Conservation (phyloP, 2,888 invertebrate genomes). For the Sphaerolaimus hirsutus region DNA sequence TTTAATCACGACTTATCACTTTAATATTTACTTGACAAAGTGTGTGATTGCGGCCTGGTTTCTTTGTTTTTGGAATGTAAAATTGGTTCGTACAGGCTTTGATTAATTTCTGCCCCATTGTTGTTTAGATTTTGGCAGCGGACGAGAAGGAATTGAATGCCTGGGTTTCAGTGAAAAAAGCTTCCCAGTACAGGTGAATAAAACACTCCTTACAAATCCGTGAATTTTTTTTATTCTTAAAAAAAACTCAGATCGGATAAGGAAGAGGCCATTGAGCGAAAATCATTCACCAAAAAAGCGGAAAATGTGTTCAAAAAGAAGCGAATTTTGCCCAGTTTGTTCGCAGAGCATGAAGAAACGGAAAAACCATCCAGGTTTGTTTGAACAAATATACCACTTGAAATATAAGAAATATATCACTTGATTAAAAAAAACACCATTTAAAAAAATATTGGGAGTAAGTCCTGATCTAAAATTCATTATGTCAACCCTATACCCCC, state of each 20-base stretch:
- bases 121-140: constrained; percentile 53
- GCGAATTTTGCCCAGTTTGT: constrained; percentile 53
- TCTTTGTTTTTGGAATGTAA: too few species aligned
- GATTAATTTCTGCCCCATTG: constrained; percentile 3
- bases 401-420: too few species aligned
- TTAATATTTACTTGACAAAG: too few species aligned
- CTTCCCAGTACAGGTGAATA: constrained; percentile 46
- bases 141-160: constrained; percentile 76
- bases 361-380: background rate
- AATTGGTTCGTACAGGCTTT: background rate
- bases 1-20: too few species aligned
- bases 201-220: too few species aligned
- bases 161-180: constrained; percentile 76
- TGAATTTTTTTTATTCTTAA: too few species aligned
- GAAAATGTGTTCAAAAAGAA: constrained; percentile 47
- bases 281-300: constrained; percentile 48
- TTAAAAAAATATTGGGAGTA: too few species aligned
- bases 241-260: constrained; percentile 41
- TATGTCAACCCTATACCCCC: too few species aligned
- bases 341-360: background rate
- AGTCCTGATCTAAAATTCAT: too few species aligned
- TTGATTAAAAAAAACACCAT: too few species aligned
- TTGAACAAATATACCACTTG: background rate
- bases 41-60: too few species aligned
- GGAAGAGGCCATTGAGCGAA: constrained; percentile 53